phyloP scores from a whole-genome alignment of 37 sponge, comb jelly and placozoan species.

The Agelas oroides region DNA sequence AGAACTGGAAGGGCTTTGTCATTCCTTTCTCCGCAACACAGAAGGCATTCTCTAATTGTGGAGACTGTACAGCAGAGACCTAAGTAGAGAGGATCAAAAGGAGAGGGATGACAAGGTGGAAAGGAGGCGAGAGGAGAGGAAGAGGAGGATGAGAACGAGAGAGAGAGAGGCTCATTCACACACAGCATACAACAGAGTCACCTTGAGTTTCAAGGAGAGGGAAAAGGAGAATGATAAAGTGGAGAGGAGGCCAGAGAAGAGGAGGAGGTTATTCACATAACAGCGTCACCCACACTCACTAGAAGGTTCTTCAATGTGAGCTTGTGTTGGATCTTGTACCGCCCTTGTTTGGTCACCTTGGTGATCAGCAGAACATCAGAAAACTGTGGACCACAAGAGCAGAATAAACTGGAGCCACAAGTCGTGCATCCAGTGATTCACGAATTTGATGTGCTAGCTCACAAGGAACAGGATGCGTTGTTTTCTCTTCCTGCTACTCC shows the following conservation, averaged over 20 bases:
- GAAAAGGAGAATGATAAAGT: too few species aligned
- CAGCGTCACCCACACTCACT: constrained; percentile 5
- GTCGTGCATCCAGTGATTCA: background rate
- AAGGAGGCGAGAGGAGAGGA: background rate
- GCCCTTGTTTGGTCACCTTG: constrained; percentile 33
- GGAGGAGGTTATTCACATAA: too few species aligned
- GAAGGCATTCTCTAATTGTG: constrained; percentile 37
- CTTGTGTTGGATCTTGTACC: constrained; percentile 63
- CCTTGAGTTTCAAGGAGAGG: too few species aligned
- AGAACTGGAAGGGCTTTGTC: constrained; percentile 39
- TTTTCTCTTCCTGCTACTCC: constrained; percentile 18
- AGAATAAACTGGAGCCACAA: background rate
- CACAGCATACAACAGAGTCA: too few species aligned
- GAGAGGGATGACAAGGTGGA: too few species aligned
- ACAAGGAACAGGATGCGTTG: constrained; percentile 66
- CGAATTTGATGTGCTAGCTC: background rate
- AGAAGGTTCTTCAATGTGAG: constrained; percentile 36
- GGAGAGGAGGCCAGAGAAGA: too few species aligned
- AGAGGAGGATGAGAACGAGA: too few species aligned
- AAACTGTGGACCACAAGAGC: constrained; percentile 29
- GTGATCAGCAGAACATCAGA: constrained; percentile 66
- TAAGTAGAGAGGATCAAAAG: background rate
- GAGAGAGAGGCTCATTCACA: too few species aligned
- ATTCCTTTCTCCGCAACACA: constrained; percentile 23
- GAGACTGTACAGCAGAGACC: constrained; percentile 47